Evolutionary conservation across 2,113 vertebrate species (phyloP).

Genomic region (Thomomys bottae): DNA sequence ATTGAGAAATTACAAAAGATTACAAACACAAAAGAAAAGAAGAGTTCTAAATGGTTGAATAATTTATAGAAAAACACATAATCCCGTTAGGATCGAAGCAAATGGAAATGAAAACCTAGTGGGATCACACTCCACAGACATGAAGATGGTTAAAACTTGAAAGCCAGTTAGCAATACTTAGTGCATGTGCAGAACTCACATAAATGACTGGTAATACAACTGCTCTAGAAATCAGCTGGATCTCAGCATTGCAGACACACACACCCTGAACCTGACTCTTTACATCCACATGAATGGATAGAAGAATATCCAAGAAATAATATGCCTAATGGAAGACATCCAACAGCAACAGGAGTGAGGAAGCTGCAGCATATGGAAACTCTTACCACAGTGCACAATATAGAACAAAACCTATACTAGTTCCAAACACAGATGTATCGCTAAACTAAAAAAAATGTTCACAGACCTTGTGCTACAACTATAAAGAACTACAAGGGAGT

Average conservation of each 20-base stretch:
- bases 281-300: neutral
- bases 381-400: neutral
- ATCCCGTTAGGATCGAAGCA: neutral
- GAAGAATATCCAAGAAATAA: neutral
- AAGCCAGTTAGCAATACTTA: neutral
- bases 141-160: neutral
- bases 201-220: neutral
- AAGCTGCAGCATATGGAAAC: neutral
- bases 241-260: neutral
- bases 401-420: neutral
- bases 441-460: neutral
- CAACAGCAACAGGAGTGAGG: neutral
- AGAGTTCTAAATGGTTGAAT: neutral
- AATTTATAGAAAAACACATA: neutral
- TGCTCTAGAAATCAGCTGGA: neutral
- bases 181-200: neutral
- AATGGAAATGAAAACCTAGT: neutral
- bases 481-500: neutral
- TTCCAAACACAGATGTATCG: neutral
- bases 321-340: neutral
- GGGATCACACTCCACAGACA: neutral
- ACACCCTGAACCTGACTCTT: neutral
- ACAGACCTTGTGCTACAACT: neutral
- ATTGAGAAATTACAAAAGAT: neutral
- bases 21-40: neutral